Evolutionary conservation across 2,797 vertebrate genomes (phyloP).

Genomic region (Harpagifer antarcticus): DNA sequence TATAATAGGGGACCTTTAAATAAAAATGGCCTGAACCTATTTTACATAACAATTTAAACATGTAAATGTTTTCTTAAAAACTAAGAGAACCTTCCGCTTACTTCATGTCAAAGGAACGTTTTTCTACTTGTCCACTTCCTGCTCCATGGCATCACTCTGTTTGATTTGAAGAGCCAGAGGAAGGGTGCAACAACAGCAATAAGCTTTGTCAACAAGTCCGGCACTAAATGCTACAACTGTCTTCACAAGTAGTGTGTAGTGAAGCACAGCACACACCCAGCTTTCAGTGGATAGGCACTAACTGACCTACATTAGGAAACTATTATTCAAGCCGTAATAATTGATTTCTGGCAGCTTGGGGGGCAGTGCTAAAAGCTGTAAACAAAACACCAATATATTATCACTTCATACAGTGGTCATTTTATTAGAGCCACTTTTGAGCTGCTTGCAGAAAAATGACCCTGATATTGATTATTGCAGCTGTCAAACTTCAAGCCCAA

Average conservation of each 20-base stretch:
- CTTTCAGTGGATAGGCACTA: neutral
- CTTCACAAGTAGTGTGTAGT: neutral
- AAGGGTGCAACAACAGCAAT: neutral
- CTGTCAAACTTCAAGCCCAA: neutral
- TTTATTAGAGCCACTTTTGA: neutral
- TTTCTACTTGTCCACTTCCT: neutral
- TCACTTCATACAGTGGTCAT: neutral
- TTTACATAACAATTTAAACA: conserved; percentile 29
- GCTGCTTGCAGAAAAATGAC: too few species aligned
- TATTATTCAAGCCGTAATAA: neutral
- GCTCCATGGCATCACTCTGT: neutral
- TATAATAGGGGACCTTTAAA: too few species aligned
- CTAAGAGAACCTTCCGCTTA: neutral
- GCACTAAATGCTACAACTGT: neutral
- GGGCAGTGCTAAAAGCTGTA: neutral
- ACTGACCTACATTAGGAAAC: neutral
- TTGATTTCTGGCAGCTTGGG: conserved; percentile 1
- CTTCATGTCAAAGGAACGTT: neutral
- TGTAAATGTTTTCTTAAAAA: conserved; percentile 19
- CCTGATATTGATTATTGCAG: neutral
- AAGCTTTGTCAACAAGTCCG: neutral
- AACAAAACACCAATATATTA: neutral
- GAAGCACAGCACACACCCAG: neutral
- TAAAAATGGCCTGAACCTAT: neutral
- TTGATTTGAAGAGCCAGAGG: neutral